Conservation (phyloP, 2,888 invertebrate genomes). For the Teinopalpus imperialis region DNA sequence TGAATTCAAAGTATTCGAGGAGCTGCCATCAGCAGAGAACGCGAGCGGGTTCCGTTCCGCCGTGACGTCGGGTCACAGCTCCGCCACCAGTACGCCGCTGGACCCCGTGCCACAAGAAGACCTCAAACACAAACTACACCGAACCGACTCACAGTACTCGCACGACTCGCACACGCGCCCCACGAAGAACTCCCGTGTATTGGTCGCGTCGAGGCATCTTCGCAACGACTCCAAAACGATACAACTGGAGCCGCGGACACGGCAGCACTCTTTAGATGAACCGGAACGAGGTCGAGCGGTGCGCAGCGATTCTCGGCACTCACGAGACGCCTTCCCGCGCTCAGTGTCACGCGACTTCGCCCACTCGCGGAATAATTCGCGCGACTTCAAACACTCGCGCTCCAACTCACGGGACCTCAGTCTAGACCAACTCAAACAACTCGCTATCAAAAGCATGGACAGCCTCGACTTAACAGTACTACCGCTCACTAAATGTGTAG, state of each 20-base stretch:
- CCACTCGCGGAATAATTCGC: slow-evolving; percentile 78
- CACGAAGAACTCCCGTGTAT: slow-evolving; percentile 60
- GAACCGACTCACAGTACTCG: slow-evolving; percentile 71
- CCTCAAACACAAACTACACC: slow-evolving; percentile 47
- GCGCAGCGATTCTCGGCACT: slow-evolving; percentile 45
- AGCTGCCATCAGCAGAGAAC: slow-evolving; percentile 83
- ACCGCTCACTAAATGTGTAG: slow-evolving; percentile 58
- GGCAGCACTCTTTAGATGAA: slow-evolving; percentile 60
- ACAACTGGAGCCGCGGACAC: slow-evolving; percentile 82
- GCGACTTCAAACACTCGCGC: slow-evolving; percentile 73
- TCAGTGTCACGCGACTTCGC: slow-evolving; percentile 49
- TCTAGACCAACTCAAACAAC: slow-evolving; percentile 69
- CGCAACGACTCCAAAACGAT: slow-evolving; percentile 85
- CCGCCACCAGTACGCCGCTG: slow-evolving; percentile 62
- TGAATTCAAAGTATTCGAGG: slow-evolving; percentile 93
- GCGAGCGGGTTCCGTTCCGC: slow-evolving; percentile 72
- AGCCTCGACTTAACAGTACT: slow-evolving; percentile 66
- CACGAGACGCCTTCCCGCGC: slow-evolving; percentile 50
- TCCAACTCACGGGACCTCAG: slow-evolving; percentile 75
- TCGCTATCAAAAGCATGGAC: slow-evolving; percentile 74
- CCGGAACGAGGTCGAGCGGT: slow-evolving; percentile 45
- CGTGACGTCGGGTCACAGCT: slow-evolving; percentile 63
- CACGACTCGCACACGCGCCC: slow-evolving; percentile 50
- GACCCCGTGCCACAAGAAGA: slow-evolving; percentile 32
- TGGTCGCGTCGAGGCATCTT: slow-evolving; percentile 79